Evolutionary conservation across 2,797 vertebrate species (phyloP), one percentile per base, ranked within the genome.

Genomic region (Naso thynnoides): DNA sequence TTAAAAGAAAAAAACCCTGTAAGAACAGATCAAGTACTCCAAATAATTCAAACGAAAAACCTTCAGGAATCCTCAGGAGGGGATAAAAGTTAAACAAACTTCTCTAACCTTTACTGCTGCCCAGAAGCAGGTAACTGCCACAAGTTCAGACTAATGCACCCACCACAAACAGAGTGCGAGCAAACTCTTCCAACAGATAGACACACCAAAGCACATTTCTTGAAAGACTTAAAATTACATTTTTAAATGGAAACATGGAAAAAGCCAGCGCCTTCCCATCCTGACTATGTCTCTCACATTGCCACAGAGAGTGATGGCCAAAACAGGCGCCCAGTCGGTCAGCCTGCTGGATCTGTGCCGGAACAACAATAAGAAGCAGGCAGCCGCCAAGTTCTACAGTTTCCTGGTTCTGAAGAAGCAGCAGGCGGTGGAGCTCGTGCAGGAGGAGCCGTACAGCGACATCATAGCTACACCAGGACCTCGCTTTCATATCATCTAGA

Each of bases 401-500:
- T 99, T 98, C 91, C 93, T 99, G 90, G 97, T 99, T 67, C 95
- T 99, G 72, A 98, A 99, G 88, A 99, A 98, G 84, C 97, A 99
- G 81, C 97, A 98, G 87, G 97, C 97, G 5, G 97, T 98, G 57
- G 97, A 98, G 92, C 93, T 98, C 54, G 94, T 93, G 0, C 97
- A 99, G 90, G 93, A 95, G 66, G 96, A 98, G 78, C 97, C 97
- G 0, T 99, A 98, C 94, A 98, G 97, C 19, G 97, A 98, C 90
- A 98, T 98, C 93, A 91, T 97, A 10, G 96, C 97, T 19, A 96
- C 95, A 0, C 96, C 97, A 0, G 97, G 97, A 71, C 96, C 97
- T 69, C 94, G 97, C 86, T 98, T 99, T 89, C 95, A 98, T 71
- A 95, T 97, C 66, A 96, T 98, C 84, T 97, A 95, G 68, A 77